Percentiles rank a stretch among this genome's conserved stretches.
Evolutionary conservation across 2,113 vertebrate genomes (phyloP).

Genomic region (Anser cygnoides): DNA sequence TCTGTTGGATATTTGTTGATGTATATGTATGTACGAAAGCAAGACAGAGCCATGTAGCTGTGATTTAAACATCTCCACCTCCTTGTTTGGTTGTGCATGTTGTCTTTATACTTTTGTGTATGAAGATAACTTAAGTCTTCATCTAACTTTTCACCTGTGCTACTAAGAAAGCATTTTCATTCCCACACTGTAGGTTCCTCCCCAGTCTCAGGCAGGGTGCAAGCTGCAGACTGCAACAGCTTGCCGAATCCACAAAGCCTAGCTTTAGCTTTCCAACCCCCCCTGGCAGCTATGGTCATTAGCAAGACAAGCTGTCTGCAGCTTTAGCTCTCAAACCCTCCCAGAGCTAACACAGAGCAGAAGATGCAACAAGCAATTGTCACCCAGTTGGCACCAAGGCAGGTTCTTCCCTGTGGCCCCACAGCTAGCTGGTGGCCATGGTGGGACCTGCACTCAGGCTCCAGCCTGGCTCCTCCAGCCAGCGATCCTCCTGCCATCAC

Average conservation of each 20-base stretch:
- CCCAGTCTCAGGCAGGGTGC: neutral
- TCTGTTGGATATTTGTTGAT: neutral
- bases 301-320: neutral
- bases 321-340: neutral
- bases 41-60: neutral
- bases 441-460: fast-evolving
- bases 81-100: neutral
- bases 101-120: neutral
- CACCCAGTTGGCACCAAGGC: neutral
- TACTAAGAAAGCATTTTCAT: neutral
- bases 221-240: neutral
- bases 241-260: neutral
- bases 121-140: neutral
- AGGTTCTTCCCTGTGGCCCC: neutral
- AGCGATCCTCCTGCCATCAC: neutral
- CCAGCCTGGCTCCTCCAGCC: neutral
- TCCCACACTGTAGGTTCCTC: fast-evolving
- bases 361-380: neutral
- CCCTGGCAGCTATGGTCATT: neutral
- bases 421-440: neutral
- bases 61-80: neutral
- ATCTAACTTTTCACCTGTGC: neutral
- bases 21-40: neutral
- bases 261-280: neutral
- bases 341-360: neutral